Evolutionary conservation across 2,113 vertebrate genomes (phyloP), one percentile per base, ranked within the genome.

Genomic region (Calyptommatus sinebrachiatus): DNA sequence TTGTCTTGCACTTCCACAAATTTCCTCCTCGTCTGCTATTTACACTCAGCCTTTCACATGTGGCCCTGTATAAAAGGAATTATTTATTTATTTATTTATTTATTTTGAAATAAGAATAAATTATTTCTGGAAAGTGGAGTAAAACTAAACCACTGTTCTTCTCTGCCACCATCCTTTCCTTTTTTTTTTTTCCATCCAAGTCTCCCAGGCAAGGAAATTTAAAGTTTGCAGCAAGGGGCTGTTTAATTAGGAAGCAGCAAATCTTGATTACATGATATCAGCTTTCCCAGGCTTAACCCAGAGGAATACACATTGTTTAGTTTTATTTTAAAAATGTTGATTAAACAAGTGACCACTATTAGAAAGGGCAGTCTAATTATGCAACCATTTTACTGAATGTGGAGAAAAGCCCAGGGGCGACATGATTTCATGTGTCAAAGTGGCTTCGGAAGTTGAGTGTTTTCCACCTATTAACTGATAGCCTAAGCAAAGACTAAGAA

Each of bases 281-380:
- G 3, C n/a, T 78, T 60, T 83, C 24, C 68, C 4, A 14, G 84
- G 83, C 71, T 57, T 81, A 84, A 86, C 82, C 71, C 76, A 63
- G 70, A 87, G 68, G 63, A 79, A 77, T 77, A 2, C 29, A 60
- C 26, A 45, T 87, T 84, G 29, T 53, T 88, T 77, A 63, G 41
- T 28, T 20, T 28, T 63, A n/a, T 26, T 2, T 57, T 57, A 41
- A 35, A 69, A 45, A 11, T 57, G 65, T 83, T 89, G 75, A 48
- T 90, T 90, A 81, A 88, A 85, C 67, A 87, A 78, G 57, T 82
- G 61, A 28, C 80, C 85, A 53, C 63, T 60, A 60, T 86, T 86
- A 87, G 81, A 90, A 85, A 84, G 53, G 57, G 35, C 76, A 85
- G 61, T 76, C 90, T 82, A 78, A 68, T 84, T 91, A 83, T 76